Evolutionary conservation across 2,888 invertebrate genomes (phyloP).

Genomic region (Dorcus hopei): DNA sequence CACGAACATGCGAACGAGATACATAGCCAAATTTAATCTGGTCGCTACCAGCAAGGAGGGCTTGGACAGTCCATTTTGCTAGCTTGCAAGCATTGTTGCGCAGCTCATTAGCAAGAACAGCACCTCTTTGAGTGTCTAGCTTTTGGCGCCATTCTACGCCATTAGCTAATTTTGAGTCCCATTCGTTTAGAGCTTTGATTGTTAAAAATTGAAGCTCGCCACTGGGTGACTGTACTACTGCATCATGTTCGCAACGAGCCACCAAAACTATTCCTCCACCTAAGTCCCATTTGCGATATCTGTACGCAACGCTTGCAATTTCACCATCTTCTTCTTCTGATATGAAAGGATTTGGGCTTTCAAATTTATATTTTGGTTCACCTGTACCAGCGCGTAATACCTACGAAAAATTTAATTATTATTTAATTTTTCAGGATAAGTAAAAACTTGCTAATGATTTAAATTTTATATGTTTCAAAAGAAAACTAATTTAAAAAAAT

Average conservation of each 20-base stretch:
- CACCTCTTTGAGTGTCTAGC: constrained; percentile 95
- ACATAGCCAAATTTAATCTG: constrained; percentile 99
- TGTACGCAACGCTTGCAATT: constrained; percentile 92
- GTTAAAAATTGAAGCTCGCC: constrained; percentile 90
- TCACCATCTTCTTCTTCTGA: constrained; percentile 90
- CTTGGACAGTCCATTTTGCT: constrained; percentile 98
- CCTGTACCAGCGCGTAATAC: constrained; percentile 62
- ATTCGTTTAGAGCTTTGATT: constrained; percentile 97
- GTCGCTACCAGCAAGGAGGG: constrained; percentile 84
- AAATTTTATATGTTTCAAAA: neutral
- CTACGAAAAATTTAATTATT: constrained; percentile 18
- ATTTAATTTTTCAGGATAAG: constrained; percentile 26
- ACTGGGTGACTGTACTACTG: constrained; percentile 81
- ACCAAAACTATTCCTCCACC: constrained; percentile 90
- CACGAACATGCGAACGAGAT: constrained; percentile 89
- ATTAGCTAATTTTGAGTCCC: constrained; percentile 95
- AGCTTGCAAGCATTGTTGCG: constrained; percentile 99
- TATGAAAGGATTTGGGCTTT: constrained; percentile 89
- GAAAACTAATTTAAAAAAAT: no score
- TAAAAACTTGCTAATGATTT: constrained; percentile 41
- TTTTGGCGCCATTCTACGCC: constrained; percentile 99
- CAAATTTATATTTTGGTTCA: constrained; percentile 85
- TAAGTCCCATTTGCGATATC: constrained; percentile 95
- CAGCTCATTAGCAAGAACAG: constrained; percentile 96
- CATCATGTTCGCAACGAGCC: constrained; percentile 95